A percentile compares a stretch with the other conserved stretches of the same genome.
Evolutionary conservation across 2,797 vertebrate species (phyloP).

Genomic region (Yasuhikotakia modesta): DNA sequence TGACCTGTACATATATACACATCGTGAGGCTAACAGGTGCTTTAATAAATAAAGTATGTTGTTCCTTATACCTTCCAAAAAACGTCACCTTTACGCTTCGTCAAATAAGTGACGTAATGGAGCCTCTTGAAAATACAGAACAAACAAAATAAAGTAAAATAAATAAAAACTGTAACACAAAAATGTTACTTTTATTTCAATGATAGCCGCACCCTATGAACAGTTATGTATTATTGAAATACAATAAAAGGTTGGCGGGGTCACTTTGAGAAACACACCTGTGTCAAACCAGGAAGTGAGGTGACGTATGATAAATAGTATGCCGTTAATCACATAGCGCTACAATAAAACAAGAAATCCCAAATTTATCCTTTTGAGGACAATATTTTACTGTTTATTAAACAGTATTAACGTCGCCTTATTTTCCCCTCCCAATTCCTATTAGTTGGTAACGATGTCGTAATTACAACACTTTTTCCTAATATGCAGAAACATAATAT

Average conservation of each 20-base stretch:
- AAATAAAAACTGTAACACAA: neutral
- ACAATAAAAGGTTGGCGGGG: neutral
- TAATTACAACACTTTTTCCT: neutral
- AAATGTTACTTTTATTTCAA: no score
- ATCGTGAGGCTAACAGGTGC: neutral
- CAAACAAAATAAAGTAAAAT: neutral
- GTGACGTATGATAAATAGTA: neutral
- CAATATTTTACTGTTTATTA: neutral
- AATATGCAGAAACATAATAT: neutral
- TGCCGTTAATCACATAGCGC: neutral
- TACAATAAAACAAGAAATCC: neutral
- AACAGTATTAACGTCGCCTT: neutral
- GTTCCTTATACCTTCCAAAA: neutral
- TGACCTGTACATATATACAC: neutral
- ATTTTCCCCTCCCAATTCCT: neutral
- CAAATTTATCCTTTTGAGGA: no score
- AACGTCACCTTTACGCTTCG: neutral
- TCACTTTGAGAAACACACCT: conserved; percentile 16
- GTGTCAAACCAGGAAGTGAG: conserved; percentile 36
- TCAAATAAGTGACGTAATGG: conserved; percentile 22
- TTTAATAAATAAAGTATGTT: neutral
- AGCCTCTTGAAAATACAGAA: neutral
- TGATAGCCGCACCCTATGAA: neutral
- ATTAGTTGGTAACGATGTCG: neutral
- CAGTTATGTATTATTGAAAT: neutral